Conservation (phyloP, 1,140 invertebrate species). For the Drosophila navojoa region DNA sequence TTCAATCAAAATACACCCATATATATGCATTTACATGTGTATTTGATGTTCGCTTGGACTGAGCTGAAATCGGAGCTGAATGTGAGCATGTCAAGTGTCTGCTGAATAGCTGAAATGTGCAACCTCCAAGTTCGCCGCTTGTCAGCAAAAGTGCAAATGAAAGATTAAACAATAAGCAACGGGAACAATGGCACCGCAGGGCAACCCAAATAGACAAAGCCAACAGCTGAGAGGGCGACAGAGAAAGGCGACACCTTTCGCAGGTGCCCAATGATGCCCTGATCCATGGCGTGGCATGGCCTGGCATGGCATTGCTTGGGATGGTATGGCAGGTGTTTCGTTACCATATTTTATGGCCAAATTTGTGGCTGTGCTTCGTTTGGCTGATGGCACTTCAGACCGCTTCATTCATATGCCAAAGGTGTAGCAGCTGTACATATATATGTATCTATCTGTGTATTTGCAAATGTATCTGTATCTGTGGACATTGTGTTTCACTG, state of each 20-base stretch:
- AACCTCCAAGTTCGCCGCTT: slow-evolving; percentile 24
- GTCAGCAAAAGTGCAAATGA: slow-evolving; percentile 64
- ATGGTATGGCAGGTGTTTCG: slow-evolving; percentile 68
- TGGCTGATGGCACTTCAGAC: slow-evolving; percentile 48
- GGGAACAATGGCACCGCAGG: slow-evolving; percentile 15
- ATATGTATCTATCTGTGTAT: slow-evolving; percentile 29
- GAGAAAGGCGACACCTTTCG: slow-evolving; percentile 52
- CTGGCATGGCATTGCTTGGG: neutral
- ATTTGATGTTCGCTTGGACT: slow-evolving; percentile 11
- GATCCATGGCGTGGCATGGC: slow-evolving; percentile 28
- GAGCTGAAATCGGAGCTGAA: slow-evolving; percentile 63
- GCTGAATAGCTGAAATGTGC: slow-evolving; percentile 39
- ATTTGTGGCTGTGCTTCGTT: slow-evolving; percentile 48
- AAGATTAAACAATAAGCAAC: slow-evolving; percentile 69
- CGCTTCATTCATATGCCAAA: slow-evolving; percentile 68
- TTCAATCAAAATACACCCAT: neutral
- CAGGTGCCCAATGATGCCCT: slow-evolving; percentile 46
- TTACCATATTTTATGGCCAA: slow-evolving; percentile 77
- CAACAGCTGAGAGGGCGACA: neutral
- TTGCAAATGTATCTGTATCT: slow-evolving; percentile 9
- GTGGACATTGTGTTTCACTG: slow-evolving; percentile 27
- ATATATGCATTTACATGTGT: neutral
- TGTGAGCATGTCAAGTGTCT: slow-evolving; percentile 35
- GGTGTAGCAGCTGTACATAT: slow-evolving; percentile 34
- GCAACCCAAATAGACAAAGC: neutral